These are phyloP conservation scores for Xiphophorus couchianus DNA, from an alignment of 2,113 vertebrate genomes.

Conservation along the genomic window DNA sequence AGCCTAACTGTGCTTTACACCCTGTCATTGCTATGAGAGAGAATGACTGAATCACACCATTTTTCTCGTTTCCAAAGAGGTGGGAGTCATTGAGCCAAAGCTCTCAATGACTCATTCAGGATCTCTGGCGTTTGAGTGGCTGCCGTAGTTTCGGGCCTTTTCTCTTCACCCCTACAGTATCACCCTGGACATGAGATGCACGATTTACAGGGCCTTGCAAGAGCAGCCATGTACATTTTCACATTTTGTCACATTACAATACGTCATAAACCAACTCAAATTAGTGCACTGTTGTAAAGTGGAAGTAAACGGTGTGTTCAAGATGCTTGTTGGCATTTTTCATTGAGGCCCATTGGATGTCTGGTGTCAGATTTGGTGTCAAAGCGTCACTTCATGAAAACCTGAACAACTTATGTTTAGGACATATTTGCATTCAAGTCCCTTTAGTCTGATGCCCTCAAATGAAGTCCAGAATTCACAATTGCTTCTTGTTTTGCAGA, in stretches of 20 bases:
- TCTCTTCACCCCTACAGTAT: neutral
- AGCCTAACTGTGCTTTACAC: slow-evolving; percentile 52
- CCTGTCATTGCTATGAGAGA: slow-evolving; percentile 56
- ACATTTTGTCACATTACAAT: too few species aligned
- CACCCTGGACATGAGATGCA: neutral
- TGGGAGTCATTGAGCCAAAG: slow-evolving; percentile 61
- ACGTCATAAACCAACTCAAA: neutral
- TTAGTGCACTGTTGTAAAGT: neutral
- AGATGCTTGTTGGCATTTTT: too few species aligned
- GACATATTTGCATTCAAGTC: too few species aligned
- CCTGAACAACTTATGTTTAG: too few species aligned
- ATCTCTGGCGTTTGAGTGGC: slow-evolving; percentile 36
- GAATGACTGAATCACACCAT: slow-evolving; percentile 44
- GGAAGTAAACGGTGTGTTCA: neutral
- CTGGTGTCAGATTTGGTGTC: too few species aligned
- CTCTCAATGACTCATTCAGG: slow-evolving; percentile 20
- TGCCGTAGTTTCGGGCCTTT: neutral
- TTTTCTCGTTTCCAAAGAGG: slow-evolving; percentile 42
- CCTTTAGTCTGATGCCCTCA: too few species aligned
- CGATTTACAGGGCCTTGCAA: neutral
- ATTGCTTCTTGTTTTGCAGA: too few species aligned
- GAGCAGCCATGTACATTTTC: neutral
- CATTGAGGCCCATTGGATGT: too few species aligned
- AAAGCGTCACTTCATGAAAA: too few species aligned
- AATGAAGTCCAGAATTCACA: too few species aligned